Evolutionary conservation across 2,888 invertebrate species (phyloP).

Genomic region (Pelosia muscerda): DNA sequence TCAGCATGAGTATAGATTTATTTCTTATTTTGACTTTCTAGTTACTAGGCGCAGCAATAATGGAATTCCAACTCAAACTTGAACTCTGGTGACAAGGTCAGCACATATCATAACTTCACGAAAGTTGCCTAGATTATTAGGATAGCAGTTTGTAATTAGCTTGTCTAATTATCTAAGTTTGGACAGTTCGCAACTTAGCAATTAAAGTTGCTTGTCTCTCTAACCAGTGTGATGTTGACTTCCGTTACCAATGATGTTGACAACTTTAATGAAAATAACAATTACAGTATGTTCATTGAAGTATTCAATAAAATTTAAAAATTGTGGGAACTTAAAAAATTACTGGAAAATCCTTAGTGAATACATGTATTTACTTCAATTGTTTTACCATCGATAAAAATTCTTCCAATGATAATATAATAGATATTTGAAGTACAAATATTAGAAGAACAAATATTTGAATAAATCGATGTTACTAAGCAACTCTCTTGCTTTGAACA

Average conservation of each 20-base stretch:
- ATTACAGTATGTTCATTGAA: too few species aligned
- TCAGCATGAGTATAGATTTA: neutral
- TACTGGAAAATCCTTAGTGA: too few species aligned
- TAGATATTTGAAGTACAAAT: neutral
- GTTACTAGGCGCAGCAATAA: neutral
- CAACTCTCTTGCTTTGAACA: constrained; percentile 46
- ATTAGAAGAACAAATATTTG: neutral
- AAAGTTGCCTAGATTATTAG: constrained; percentile 5
- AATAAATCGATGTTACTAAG: constrained; percentile 27
- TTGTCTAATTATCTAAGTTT: constrained; percentile 40
- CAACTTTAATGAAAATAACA: too few species aligned
- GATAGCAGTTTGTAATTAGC: constrained; percentile 34
- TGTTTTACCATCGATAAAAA: neutral
- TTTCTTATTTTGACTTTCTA: neutral
- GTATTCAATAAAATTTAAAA: too few species aligned
- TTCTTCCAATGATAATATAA: neutral
- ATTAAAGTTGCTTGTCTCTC: constrained; percentile 32
- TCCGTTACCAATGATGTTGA: neutral
- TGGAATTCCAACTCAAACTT: neutral
- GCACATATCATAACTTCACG: neutral
- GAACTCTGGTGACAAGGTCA: neutral
- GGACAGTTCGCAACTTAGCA: constrained; percentile 26
- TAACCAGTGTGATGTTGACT: neutral
- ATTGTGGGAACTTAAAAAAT: too few species aligned
- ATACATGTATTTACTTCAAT: neutral